These are phyloP conservation scores for Thamnophis sirtalis DNA, from an alignment of 2,113 vertebrate genomes.

Conservation along the genomic window DNA sequence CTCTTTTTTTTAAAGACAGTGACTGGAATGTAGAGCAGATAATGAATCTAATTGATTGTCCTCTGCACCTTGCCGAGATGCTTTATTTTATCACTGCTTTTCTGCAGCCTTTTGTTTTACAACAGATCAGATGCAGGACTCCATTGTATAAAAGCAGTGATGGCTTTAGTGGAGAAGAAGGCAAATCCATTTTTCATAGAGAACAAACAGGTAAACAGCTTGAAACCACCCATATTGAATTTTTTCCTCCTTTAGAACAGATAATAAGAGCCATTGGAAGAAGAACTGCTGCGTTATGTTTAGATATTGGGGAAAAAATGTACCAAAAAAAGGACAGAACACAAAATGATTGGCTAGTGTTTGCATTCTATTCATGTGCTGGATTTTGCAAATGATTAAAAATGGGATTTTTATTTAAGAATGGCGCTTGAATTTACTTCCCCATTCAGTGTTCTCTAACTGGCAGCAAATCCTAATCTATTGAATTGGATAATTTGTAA, in stretches of 20 bases:
- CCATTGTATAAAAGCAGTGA: slow-evolving; percentile 47
- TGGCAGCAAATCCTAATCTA: not conserved
- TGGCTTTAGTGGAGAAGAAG: slow-evolving; percentile 50
- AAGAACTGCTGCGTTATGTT: slow-evolving; percentile 42
- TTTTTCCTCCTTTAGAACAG: slow-evolving; percentile 27
- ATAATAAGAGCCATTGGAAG: slow-evolving; percentile 44
- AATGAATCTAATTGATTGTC: slow-evolving; percentile 74
- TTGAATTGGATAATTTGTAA: not conserved
- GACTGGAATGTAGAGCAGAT: slow-evolving; percentile 75
- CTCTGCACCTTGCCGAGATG: slow-evolving; percentile 57
- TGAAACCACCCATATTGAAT: slow-evolving; percentile 55
- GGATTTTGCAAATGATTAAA: not conserved
- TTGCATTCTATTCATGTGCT: not conserved
- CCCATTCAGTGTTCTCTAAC: not conserved
- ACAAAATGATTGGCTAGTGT: not conserved
- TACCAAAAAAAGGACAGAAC: not conserved
- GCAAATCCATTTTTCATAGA: slow-evolving; percentile 45
- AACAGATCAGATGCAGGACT: slow-evolving; percentile 49
- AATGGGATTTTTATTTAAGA: not conserved
- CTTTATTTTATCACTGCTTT: slow-evolving; percentile 59
- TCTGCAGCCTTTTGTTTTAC: slow-evolving; percentile 57
- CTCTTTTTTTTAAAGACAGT: slow-evolving; percentile 65
- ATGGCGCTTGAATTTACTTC: not conserved
- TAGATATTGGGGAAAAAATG: slow-evolving; percentile 1
- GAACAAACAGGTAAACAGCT: slow-evolving; percentile 50